Percentiles rank a stretch among this genome's conserved stretches.
These are phyloP conservation scores for Leptocoma aspasia DNA, from an alignment of 2,113 vertebrate genomes.

Conservation along the genomic window DNA sequence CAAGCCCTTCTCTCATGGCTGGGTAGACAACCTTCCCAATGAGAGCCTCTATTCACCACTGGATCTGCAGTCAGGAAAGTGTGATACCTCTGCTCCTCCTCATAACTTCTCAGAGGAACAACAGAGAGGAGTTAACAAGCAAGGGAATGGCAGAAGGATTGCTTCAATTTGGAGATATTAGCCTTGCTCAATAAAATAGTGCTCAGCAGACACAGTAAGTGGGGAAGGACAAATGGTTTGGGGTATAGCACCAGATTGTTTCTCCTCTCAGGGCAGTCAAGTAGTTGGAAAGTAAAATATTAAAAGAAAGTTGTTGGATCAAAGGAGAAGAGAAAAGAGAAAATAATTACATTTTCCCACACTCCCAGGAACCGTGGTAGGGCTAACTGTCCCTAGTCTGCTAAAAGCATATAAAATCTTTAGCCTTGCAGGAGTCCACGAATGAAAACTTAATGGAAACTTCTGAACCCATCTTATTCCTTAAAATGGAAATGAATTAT, in stretches of 20 bases:
- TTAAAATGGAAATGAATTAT: not conserved
- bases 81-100: not conserved
- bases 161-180: not conserved
- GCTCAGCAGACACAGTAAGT: not conserved
- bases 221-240: not conserved
- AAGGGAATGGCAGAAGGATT: not conserved
- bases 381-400: not conserved
- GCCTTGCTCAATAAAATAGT: not conserved
- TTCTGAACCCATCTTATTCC: not conserved
- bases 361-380: not conserved
- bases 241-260: not conserved
- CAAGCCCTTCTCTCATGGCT: not conserved
- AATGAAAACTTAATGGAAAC: not conserved
- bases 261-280: not conserved
- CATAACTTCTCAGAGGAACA: not conserved
- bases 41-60: not conserved
- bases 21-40: not conserved
- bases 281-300: not conserved
- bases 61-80: not conserved
- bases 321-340: not conserved
- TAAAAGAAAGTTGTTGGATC: not conserved
- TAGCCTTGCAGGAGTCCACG: not conserved
- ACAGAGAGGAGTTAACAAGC: not conserved
- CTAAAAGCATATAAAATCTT: not conserved
- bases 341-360: not conserved